Evolutionary conservation across 2,888 invertebrate species (phyloP).

Genomic region (Aplocera efformata): DNA sequence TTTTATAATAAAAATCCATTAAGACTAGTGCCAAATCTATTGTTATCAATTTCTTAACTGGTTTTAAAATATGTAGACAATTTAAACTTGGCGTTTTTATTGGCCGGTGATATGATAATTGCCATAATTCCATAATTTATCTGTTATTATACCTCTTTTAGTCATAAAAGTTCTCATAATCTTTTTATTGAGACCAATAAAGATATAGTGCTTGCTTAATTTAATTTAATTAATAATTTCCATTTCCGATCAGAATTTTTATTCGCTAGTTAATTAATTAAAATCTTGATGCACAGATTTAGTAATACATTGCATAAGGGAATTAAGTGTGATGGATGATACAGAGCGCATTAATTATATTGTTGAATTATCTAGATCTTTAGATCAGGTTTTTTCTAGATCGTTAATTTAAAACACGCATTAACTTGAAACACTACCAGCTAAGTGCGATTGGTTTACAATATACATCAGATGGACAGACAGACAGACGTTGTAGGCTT

Average conservation of each 20-base stretch:
- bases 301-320: too few species aligned
- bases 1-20: too few species aligned
- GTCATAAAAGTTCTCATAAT: conserved; percentile 1
- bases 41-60: conserved; percentile 15
- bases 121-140: conserved; percentile 11
- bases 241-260: conserved; percentile 6
- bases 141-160: conserved; percentile 8
- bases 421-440: too few species aligned
- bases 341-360: not conserved
- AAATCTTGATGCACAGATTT: too few species aligned
- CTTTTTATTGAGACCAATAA: conserved; percentile 6
- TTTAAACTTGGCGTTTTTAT: conserved; percentile 8
- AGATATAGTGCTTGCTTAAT: not conserved
- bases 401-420: too few species aligned
- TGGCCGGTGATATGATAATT: conserved; percentile 7
- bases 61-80: conserved; percentile 13
- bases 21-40: conserved; percentile 2
- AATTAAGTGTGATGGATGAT: too few species aligned
- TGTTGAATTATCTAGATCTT: conserved; percentile 18
- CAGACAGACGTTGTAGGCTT: too few species aligned
- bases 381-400: too few species aligned
- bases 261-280: conserved; percentile 6
- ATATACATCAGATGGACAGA: too few species aligned
- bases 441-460: too few species aligned
- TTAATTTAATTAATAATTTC: not conserved